Percentiles rank a stretch among this genome's conserved stretches.
phyloP scores from a whole-genome alignment of 2,113 vertebrate genomes.

The Sterna hirundo region DNA sequence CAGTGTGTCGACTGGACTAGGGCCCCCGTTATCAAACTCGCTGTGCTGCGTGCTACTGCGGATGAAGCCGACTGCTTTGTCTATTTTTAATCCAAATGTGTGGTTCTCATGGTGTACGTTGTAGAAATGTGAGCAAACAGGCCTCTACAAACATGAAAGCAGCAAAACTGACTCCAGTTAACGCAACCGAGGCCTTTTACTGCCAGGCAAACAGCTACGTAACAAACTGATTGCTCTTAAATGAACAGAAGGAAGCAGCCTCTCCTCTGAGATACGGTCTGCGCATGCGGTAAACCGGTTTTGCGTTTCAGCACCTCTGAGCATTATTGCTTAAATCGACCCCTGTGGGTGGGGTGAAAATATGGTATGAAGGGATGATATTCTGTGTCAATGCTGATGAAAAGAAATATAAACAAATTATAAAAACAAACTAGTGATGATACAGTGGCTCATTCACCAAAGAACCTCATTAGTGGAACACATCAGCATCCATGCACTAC shows the following conservation, averaged over 20 bases:
- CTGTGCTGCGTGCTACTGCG: not conserved
- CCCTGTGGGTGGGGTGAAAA: constrained; percentile 86
- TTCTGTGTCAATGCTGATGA: constrained; percentile 78
- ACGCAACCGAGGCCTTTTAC: not conserved
- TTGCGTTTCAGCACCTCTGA: constrained; percentile 67
- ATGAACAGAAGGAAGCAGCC: not conserved
- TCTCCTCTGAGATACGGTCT: not conserved
- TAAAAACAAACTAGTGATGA: constrained; percentile 76
- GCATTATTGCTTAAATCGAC: constrained; percentile 91
- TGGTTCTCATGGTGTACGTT: not conserved
- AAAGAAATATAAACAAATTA: constrained; percentile 73
- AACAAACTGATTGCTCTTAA: not conserved
- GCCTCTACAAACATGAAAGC: not conserved
- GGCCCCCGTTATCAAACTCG: not conserved
- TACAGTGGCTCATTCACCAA: constrained; percentile 89
- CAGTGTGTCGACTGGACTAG: not conserved
- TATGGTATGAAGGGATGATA: constrained; percentile 72
- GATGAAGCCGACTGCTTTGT: not conserved
- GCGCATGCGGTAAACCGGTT: not conserved
- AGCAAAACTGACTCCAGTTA: not conserved
- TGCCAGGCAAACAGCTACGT: not conserved
- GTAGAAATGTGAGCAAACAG: not conserved
- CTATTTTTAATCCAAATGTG: not conserved
- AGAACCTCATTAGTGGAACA: constrained; percentile 89
- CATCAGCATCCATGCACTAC: constrained; percentile 91